Base-by-base conservation (phyloP, 2,888 invertebrate genomes). In the Calephelis perditalis region DNA sequence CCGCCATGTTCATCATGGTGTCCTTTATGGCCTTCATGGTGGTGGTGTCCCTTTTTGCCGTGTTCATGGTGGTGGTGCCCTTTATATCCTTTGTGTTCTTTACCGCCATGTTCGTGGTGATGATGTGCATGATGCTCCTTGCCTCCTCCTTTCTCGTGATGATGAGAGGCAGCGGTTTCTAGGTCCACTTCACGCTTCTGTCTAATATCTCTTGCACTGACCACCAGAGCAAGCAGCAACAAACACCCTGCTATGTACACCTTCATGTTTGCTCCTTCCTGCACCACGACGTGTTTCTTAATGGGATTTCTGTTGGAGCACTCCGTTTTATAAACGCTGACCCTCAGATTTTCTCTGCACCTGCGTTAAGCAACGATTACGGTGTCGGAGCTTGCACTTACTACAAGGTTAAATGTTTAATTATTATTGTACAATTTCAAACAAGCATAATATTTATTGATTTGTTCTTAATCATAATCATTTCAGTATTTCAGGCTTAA, bases 41-140 rank as follows among this genome's bases (percentile, higher is more conserved):
- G 94, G 74, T 95, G 94, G 74, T 95, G 94, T 1, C 95, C 95
- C 72, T 94, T 94, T 65, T 93, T 89, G 54, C 93, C 93, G 74
- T 95, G 93, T 67, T 93, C 92, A 65, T 93, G 91, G 65, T 93
- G 91, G 70, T 95, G 94, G 62, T 93, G 91, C 11, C 92, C 92
- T 71, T 94, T 93, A 82, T 95, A 93, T 1, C 93, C 94, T 68
- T 95, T 94, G 69, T 94, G 92, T 8, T 93, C 94, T 70, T 95
- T 93, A 58, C 92, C 93, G 0, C 94, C 94, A 70, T 94, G 92
- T 40, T 92, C 87, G 62, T 91, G 89, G 73, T 93, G 93, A 67
- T 94, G 92, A 67, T 93, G 92, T 0, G 87, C 88, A 71, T 94
- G 92, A 67, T 93, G 92, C 67, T 94, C 93, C 47, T 92, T 89